A percentile compares a stretch with the other conserved stretches of the same genome.
These are phyloP conservation scores for Merodon equestris DNA, from an alignment of 2,888 invertebrate genomes.

Conservation along the genomic window DNA sequence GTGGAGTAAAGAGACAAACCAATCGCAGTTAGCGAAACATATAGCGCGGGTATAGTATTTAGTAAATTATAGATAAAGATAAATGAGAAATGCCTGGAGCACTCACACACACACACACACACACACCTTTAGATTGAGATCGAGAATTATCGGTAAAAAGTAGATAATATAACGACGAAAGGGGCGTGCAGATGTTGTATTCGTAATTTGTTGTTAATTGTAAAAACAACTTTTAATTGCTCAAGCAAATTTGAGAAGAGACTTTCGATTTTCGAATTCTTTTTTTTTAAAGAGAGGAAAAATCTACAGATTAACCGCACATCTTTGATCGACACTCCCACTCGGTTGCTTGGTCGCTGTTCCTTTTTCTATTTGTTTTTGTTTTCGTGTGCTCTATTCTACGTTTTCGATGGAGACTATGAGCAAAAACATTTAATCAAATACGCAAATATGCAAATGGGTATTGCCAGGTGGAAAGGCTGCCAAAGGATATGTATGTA, in stretches of 20 bases:
- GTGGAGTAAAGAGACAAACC: slow-evolving; percentile 68
- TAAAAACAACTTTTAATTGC: slow-evolving; percentile 44
- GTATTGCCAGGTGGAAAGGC: too few relatives aligned
- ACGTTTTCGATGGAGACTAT: too few relatives aligned
- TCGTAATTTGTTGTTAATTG: slow-evolving; percentile 41
- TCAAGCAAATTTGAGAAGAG: slow-evolving; percentile 37
- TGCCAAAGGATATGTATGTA: too few relatives aligned
- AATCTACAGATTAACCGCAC: slow-evolving; percentile 29
- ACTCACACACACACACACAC: background rate
- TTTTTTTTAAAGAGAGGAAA: slow-evolving; percentile 2
- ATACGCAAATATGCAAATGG: too few relatives aligned
- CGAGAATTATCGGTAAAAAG: too few relatives aligned
- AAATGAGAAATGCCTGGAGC: slow-evolving; percentile 27
- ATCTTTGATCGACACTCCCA: slow-evolving; percentile 45
- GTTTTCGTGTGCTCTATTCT: too few relatives aligned
- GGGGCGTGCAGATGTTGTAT: background rate
- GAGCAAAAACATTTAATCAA: too few relatives aligned
- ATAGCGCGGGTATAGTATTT: slow-evolving; percentile 37
- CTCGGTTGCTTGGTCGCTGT: background rate
- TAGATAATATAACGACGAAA: slow-evolving; percentile 4
- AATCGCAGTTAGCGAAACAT: slow-evolving; percentile 65
- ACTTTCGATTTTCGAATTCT: too few relatives aligned
- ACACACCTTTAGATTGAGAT: too few relatives aligned
- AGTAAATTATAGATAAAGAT: slow-evolving; percentile 41
- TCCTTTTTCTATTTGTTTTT: background rate